These are phyloP conservation scores for Onychomys leucogaster DNA, from an alignment of 2,797 vertebrate genomes.

Conservation along the genomic window DNA sequence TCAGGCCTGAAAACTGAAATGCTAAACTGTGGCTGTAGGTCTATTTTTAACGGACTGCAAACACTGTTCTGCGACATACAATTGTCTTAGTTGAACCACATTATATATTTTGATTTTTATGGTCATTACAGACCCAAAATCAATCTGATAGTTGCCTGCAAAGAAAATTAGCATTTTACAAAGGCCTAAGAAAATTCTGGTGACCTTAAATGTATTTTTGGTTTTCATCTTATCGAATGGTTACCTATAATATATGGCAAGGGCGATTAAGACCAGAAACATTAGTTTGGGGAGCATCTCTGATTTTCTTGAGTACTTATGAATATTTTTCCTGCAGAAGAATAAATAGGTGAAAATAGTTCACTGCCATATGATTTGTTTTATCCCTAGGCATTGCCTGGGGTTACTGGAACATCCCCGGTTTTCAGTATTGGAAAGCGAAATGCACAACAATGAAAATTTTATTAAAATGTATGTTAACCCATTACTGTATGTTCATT, in stretches of 20 bases:
- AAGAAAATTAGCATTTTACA: slow-evolving; percentile 24
- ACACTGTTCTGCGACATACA: slow-evolving; percentile 56
- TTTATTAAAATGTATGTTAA: slow-evolving; percentile 91
- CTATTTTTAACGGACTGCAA: not conserved
- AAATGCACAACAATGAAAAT: slow-evolving; percentile 90
- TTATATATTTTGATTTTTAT: slow-evolving; percentile 65
- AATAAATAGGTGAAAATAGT: slow-evolving; percentile 90
- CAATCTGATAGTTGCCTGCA: slow-evolving; percentile 61
- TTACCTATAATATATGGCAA: slow-evolving; percentile 63
- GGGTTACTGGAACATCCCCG: slow-evolving; percentile 87
- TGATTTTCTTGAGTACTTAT: slow-evolving; percentile 88
- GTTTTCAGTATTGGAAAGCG: slow-evolving; percentile 87
- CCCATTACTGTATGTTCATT: slow-evolving; percentile 90
- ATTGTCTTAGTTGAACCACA: slow-evolving; percentile 68
- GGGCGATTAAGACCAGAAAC: slow-evolving; percentile 80
- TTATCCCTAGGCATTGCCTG: slow-evolving; percentile 90
- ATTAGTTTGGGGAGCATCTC: slow-evolving; percentile 78
- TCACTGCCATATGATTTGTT: slow-evolving; percentile 88
- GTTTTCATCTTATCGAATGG: slow-evolving; percentile 64
- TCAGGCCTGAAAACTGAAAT: slow-evolving; percentile 71
- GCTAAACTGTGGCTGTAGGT: slow-evolving; percentile 18
- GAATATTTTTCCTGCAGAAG: slow-evolving; percentile 86
- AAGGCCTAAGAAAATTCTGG: slow-evolving; percentile 7
- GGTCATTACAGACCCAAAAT: slow-evolving; percentile 79
- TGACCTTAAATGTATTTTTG: not conserved